Evolutionary conservation across 2,888 invertebrate species (phyloP), one percentile per base, ranked within the genome.

Genomic region (Acanthosoma haemorrhoidale): DNA sequence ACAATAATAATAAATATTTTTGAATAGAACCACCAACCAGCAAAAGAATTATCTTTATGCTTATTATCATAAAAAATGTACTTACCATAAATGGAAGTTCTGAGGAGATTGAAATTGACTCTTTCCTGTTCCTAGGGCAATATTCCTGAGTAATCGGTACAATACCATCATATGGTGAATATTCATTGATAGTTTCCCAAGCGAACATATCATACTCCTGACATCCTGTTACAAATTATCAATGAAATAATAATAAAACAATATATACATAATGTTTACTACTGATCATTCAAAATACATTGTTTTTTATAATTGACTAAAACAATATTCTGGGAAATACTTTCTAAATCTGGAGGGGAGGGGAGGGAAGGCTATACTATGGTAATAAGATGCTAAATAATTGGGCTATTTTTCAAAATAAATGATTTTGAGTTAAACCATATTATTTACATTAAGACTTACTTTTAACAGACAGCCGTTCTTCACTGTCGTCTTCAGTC

Each of bases 11-110:
- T n/a, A 21, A 38, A n/a, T n/a, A 41, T 6, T 6, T n/a, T n/a
- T 11, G 15, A 11, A 41, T n/a, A 41, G 5, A 41, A 41, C 9
- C 8, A 36, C 8, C 8, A 36, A 36, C 8, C 8, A 36, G 13
- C 8, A 36, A 36, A 36, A 36, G 13, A 36, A 36, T 9, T 36
- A 13, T 36, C 8, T 36, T 9, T 36, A 36, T 36, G 36, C 36
- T 36, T 36, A 13, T 36, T 9, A 9, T 36, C 13, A 36, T 36
- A 36, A 9, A 36, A 41, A 1, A 4, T 61, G 16, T 57, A 43
- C 59, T 64, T 61, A 72, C 72, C 63, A 72, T 63, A 31, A 70
- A 70, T 1, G 72, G 72, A 39, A 70, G 68, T 51, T 72, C 72
- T 25, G 64, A 70, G 21, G 68, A 39, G 2, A 69, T 38, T 16